Conservation (phyloP, 2,888 invertebrate species). For the Eupithecia abbreviata region DNA sequence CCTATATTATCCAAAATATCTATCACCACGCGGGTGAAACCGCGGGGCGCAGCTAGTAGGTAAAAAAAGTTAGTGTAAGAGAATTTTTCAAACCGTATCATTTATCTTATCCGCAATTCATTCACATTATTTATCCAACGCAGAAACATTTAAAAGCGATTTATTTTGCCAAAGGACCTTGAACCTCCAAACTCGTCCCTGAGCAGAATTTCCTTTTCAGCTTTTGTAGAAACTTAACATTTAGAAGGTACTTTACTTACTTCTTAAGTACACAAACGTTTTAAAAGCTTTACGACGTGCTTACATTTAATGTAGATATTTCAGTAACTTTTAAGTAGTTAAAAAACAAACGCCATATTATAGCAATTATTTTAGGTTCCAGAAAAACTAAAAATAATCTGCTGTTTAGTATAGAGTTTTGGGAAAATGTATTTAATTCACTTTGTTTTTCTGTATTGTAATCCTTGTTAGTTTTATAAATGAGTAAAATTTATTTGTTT, state of each 20-base stretch:
- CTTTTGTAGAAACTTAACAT: constrained; percentile 6
- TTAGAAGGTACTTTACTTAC: neutral
- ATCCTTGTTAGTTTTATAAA: neutral
- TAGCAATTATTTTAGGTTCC: neutral
- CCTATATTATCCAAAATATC: too few relatives aligned
- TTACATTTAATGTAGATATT: neutral
- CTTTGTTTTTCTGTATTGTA: neutral
- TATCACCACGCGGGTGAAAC: too few relatives aligned
- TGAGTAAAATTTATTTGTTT: neutral
- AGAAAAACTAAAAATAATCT: neutral
- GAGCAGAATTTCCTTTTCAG: neutral
- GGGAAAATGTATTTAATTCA: neutral
- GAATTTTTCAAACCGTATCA: neutral
- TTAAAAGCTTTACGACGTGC: constrained; percentile 4
- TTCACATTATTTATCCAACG: constrained; percentile 5
- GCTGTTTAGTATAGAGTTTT: neutral
- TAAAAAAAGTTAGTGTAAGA: neutral
- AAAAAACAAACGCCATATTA: neutral
- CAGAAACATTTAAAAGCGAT: constrained; percentile 32
- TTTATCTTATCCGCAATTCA: neutral
- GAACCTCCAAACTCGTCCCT: constrained; percentile 12
- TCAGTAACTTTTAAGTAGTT: neutral
- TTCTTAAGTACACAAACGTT: constrained; percentile 2
- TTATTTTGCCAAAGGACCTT: constrained; percentile 29
- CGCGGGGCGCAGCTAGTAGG: too few relatives aligned